Conservation (phyloP, 2,113 vertebrate species). For the Plecotus auritus region DNA sequence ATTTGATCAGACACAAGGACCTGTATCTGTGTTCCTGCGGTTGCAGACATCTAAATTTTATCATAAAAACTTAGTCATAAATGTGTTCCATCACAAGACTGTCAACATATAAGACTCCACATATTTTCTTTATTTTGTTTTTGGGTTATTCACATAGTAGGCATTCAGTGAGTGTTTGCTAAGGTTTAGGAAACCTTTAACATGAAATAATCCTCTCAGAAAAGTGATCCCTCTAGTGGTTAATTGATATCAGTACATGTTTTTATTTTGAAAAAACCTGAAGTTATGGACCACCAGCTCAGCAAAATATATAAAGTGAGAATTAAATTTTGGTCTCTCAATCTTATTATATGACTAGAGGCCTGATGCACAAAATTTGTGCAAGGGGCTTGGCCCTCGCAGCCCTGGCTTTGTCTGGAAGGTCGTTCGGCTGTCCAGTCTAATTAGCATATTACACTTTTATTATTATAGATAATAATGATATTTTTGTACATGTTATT, state of each 20-base stretch:
- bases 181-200: neutral
- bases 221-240: slow-evolving; percentile 58
- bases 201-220: slow-evolving; percentile 12
- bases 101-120: neutral
- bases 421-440: too few species aligned
- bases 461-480: neutral
- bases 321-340: neutral
- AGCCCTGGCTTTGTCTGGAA: too few species aligned
- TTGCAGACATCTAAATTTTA: neutral
- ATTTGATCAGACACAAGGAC: neutral
- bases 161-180: neutral
- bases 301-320: neutral
- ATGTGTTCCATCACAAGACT: neutral
- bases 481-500: neutral
- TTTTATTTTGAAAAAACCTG: neutral
- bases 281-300: neutral
- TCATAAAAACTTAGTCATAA: neutral
- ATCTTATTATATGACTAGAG: neutral
- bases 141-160: neutral
- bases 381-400: too few species aligned
- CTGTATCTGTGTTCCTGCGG: neutral
- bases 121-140: neutral
- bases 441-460: too few species aligned
- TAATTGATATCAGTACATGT: neutral
- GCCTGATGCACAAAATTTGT: too few species aligned